phyloP scores from a whole-genome alignment of 2,888 invertebrate species.

The Dugesia japonica region DNA sequence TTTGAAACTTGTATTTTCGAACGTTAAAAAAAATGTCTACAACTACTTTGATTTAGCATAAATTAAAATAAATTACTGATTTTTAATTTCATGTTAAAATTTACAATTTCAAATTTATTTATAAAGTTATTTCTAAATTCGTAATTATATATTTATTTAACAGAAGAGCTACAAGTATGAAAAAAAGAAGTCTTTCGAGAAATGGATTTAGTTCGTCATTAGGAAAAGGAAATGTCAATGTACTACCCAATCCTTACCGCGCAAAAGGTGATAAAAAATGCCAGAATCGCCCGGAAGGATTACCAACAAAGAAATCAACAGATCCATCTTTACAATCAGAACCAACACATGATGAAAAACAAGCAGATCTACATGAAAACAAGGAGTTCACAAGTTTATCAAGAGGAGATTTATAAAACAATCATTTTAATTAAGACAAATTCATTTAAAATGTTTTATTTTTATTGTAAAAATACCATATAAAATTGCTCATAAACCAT shows the following conservation, averaged over 20 bases:
- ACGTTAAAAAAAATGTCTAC: too few species aligned
- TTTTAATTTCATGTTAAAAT: too few species aligned
- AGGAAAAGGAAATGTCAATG: neutral
- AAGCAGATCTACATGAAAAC: neutral
- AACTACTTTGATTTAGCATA: too few species aligned
- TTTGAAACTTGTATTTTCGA: too few species aligned
- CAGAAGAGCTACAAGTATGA: slow-evolving; percentile 12
- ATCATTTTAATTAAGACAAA: neutral
- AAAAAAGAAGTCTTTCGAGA: neutral
- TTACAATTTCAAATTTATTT: too few species aligned
- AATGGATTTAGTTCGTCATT: neutral
- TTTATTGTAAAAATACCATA: neutral
- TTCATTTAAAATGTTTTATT: neutral
- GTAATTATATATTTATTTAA: neutral
- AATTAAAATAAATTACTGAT: too few species aligned
- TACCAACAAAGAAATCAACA: neutral
- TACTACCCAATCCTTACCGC: neutral
- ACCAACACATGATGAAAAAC: neutral
- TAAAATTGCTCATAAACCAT: too few species aligned
- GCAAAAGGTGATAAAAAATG: neutral
- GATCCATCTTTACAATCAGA: neutral
- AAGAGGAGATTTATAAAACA: slow-evolving; percentile 4
- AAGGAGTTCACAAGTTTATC: neutral
- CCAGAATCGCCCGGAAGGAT: neutral
- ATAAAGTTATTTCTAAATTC: too few species aligned